Evolutionary conservation across 2,888 invertebrate species (phyloP).

Genomic region (Diadromus collaris): DNA sequence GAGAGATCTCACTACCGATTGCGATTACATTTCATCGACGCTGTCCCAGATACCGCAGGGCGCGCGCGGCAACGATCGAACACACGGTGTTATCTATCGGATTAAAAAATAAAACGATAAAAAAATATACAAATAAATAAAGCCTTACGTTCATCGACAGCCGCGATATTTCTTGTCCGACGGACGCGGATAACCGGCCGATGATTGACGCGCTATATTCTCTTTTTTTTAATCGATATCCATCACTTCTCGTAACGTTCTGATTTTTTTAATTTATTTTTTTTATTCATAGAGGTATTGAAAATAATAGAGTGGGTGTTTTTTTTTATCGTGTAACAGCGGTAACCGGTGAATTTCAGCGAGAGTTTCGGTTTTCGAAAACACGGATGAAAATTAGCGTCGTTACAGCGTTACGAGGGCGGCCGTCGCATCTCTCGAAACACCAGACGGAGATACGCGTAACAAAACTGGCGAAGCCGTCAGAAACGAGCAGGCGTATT

Average conservation of each 20-base stretch:
- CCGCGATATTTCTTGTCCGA: conserved; percentile 2
- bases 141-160: conserved; percentile 18
- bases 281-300: conserved; percentile 12
- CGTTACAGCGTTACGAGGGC: conserved; percentile 67
- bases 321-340: background rate
- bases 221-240: conserved; percentile 14
- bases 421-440: background rate
- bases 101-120: background rate
- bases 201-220: conserved; percentile 19
- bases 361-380: conserved; percentile 38
- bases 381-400: conserved; percentile 66
- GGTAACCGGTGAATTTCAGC: conserved; percentile 13
- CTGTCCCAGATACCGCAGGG: conserved; percentile 8
- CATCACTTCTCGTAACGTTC: background rate
- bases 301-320: conserved; percentile 9
- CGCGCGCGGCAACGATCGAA: conserved; percentile 3
- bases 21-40: conserved; percentile 12
- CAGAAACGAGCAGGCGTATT: conserved; percentile 41
- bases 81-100: conserved; percentile 25
- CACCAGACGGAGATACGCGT: background rate
- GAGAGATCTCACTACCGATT: conserved; percentile 39
- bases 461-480: conserved; percentile 5
- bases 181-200: conserved; percentile 16
- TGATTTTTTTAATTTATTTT: background rate
- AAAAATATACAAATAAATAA: background rate